Percentiles rank a stretch among this genome's conserved stretches.
phyloP scores from a whole-genome alignment of 2,797 vertebrate genomes.

The Pogoniulus pusillus region DNA sequence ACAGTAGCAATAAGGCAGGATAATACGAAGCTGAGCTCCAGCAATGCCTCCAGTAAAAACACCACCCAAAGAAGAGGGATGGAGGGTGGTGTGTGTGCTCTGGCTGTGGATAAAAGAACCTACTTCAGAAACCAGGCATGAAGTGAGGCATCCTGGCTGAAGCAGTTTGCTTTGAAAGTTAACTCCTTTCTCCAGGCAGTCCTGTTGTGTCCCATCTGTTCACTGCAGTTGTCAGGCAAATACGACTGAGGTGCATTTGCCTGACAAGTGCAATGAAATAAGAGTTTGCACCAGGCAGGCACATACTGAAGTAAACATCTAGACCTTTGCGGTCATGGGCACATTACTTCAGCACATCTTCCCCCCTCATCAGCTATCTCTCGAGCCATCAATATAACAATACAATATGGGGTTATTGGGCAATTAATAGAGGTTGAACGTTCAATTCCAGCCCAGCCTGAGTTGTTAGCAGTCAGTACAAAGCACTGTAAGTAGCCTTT shows the following conservation, averaged over 20 bases:
- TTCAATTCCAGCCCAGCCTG: not conserved
- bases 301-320: not conserved
- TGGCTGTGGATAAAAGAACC: constrained; percentile 67
- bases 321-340: not conserved
- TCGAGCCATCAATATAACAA: not conserved
- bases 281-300: not conserved
- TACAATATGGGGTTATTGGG: not conserved
- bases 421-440: not conserved
- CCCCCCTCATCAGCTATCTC: not conserved
- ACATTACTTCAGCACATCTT: not conserved
- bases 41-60: constrained; percentile 54
- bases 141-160: constrained; percentile 19
- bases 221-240: not conserved
- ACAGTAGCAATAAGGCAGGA: constrained; percentile 41
- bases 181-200: constrained; percentile 44
- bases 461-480: not conserved
- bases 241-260: not conserved
- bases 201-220: constrained; percentile 18
- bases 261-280: constrained; percentile 6
- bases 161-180: constrained; percentile 56
- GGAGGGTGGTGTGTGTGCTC: constrained; percentile 52
- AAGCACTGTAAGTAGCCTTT: not conserved
- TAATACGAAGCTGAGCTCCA: constrained; percentile 18
- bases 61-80: constrained; percentile 43
- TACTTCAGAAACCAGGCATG: constrained; percentile 49